Evolutionary conservation across 2,797 vertebrate genomes (phyloP).

Genomic region (Parambassis ranga): DNA sequence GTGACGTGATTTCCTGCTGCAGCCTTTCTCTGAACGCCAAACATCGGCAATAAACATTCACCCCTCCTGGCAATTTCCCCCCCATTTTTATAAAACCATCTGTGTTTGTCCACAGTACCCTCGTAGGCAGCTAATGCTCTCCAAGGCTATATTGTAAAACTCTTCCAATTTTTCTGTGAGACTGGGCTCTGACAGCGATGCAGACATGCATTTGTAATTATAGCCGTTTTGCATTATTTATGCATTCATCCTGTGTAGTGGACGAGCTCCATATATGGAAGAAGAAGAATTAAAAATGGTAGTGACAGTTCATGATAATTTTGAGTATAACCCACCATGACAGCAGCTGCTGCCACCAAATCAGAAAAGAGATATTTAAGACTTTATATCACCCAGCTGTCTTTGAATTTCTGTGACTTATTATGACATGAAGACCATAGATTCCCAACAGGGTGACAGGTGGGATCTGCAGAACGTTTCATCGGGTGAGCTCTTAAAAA

Average conservation of each 20-base stretch:
- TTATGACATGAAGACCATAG: background rate
- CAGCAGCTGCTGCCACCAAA: background rate
- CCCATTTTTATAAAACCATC: too few relatives aligned
- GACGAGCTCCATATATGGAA: constrained; percentile 3
- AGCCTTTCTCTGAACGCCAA: constrained; percentile 14
- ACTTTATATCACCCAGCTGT: constrained; percentile 15
- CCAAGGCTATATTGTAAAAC: too few relatives aligned
- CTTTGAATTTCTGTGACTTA: constrained; percentile 10
- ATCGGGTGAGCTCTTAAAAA: constrained; percentile 15
- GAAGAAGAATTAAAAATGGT: background rate
- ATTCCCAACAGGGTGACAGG: constrained; percentile 2
- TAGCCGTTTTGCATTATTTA: background rate
- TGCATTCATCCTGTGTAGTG: constrained; percentile 6
- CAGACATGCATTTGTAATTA: too few relatives aligned
- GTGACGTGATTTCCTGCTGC: constrained; percentile 1
- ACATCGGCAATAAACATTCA: background rate
- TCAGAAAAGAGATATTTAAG: background rate
- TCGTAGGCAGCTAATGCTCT: too few relatives aligned
- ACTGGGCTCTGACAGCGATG: too few relatives aligned
- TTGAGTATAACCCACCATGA: background rate
- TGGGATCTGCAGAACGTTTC: constrained; percentile 1
- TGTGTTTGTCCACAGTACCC: too few relatives aligned
- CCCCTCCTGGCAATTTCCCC: too few relatives aligned
- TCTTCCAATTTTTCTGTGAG: too few relatives aligned
- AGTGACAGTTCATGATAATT: constrained; percentile 14